Percentiles rank a stretch among this genome's conserved stretches.
phyloP scores from a whole-genome alignment of 2,797 vertebrate genomes.

The Dendrocincla tyrannina region DNA sequence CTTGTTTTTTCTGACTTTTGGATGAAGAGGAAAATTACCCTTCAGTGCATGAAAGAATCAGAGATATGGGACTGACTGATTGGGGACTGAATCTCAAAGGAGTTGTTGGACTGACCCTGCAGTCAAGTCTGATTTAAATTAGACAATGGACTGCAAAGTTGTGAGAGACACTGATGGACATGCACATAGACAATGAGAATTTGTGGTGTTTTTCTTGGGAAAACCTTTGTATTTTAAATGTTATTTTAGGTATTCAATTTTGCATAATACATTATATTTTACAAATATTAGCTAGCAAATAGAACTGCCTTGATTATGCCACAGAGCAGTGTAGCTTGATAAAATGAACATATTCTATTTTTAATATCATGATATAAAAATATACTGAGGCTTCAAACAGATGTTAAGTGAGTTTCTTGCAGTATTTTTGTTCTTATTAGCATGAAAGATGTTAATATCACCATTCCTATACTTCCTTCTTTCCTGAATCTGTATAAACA shows the following conservation, averaged over 20 bases:
- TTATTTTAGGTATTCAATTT: conserved; percentile 16
- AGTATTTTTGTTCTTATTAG: neutral
- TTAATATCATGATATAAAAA: neutral
- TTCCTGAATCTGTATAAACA: neutral
- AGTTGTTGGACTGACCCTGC: neutral
- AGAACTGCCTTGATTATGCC: neutral
- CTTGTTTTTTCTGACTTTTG: neutral
- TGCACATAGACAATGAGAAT: neutral
- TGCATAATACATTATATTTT: neutral
- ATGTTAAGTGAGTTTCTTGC: neutral
- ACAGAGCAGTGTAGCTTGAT: neutral
- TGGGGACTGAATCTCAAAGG: neutral
- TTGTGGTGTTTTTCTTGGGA: neutral
- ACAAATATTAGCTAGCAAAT: conserved; percentile 23
- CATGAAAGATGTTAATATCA: neutral
- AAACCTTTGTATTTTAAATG: conserved; percentile 12
- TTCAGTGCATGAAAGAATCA: neutral
- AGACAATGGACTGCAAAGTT: neutral
- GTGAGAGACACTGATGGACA: neutral
- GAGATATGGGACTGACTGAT: neutral
- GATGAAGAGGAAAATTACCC: neutral
- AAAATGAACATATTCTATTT: neutral
- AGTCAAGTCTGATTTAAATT: neutral
- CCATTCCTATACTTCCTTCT: neutral
- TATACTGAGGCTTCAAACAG: neutral